These are phyloP conservation scores for Copidosoma aretas DNA, from an alignment of 2,888 invertebrate species.

Conservation along the genomic window DNA sequence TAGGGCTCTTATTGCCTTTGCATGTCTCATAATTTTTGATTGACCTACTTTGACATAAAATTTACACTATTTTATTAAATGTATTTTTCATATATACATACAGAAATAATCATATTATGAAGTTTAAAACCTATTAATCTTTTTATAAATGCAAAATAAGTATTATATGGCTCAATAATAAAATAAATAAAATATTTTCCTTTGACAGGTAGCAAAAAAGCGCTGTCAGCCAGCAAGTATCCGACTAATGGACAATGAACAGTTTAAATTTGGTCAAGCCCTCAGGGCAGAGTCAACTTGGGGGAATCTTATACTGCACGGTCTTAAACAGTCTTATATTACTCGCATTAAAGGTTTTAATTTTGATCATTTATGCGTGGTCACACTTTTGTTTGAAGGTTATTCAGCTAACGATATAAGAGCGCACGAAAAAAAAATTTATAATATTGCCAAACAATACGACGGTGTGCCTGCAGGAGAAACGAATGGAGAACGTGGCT, in stretches of 20 bases:
- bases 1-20: no score
- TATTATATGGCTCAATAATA: no score
- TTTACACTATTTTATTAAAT: no score
- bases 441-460: conserved; percentile 76
- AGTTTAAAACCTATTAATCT: no score
- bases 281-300: conserved; percentile 72
- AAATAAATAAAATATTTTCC: not conserved
- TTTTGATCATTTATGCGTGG: conserved; percentile 81
- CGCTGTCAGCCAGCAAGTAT: conserved; percentile 95
- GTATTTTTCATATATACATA: no score
- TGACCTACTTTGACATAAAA: no score
- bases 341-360: conserved; percentile 88
- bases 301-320: conserved; percentile 76
- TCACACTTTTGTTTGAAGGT: conserved; percentile 93
- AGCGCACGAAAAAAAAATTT: conserved; percentile 77
- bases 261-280: conserved; percentile 91
- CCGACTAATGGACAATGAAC: conserved; percentile 96
- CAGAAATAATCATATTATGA: no score
- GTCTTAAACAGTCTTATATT: conserved; percentile 84
- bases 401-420: conserved; percentile 73
- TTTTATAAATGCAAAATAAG: no score
- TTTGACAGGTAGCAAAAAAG: conserved; percentile 67
- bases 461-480: conserved; percentile 92
- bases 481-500: conserved; percentile 93
- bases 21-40: no score